Conservation (phyloP, 2,113 vertebrate species). For the Xyliphius kryptos region DNA sequence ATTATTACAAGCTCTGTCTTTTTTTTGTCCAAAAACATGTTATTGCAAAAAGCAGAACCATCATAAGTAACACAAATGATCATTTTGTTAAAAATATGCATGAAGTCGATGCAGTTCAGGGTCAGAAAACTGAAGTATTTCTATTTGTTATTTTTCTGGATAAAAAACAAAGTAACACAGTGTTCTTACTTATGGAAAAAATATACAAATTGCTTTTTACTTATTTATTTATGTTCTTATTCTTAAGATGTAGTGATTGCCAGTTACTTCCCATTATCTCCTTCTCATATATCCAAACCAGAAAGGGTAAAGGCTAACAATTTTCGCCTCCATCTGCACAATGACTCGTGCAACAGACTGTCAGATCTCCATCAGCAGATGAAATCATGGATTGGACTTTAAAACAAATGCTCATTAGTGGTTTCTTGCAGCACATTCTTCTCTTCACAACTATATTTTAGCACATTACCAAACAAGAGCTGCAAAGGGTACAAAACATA, state of each 20-base stretch:
- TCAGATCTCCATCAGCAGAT: neutral
- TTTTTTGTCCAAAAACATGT: neutral
- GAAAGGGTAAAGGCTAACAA: neutral
- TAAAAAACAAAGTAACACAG: neutral
- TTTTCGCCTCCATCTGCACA: neutral
- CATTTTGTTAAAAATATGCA: neutral
- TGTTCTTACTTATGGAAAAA: neutral
- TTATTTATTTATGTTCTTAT: neutral
- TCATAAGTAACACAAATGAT: neutral
- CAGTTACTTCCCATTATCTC: neutral
- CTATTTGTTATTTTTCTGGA: neutral
- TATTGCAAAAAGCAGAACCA: neutral
- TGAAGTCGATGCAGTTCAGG: neutral
- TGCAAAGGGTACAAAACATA: neutral
- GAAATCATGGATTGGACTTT: neutral
- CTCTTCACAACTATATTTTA: neutral
- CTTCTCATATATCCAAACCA: neutral
- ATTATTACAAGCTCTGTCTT: neutral
- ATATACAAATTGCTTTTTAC: neutral
- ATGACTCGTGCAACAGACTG: neutral
- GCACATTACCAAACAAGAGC: neutral
- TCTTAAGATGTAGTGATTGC: neutral
- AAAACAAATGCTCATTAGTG: neutral
- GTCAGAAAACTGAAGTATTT: neutral
- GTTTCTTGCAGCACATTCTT: neutral